A percentile compares a stretch with the other conserved stretches of the same genome.
These are phyloP conservation scores for Euwallacea fornicatus DNA, from an alignment of 1,140 invertebrate species.

Conservation along the genomic window DNA sequence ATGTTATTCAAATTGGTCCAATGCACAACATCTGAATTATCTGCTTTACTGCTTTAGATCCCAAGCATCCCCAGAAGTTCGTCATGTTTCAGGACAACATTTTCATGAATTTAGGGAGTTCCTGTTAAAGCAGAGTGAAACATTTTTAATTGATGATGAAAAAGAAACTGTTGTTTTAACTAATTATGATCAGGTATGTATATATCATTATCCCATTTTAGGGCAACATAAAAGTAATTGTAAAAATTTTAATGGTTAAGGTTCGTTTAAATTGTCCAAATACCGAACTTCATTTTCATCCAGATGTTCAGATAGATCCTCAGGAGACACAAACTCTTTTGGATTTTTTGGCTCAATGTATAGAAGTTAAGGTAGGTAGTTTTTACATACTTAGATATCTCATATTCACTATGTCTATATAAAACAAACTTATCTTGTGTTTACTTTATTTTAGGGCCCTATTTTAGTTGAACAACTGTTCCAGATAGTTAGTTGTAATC, in stretches of 20 bases:
- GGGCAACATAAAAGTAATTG: constrained; percentile 40
- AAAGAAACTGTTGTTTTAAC: constrained; percentile 71
- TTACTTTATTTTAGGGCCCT: constrained; percentile 56
- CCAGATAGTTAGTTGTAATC: constrained; percentile 74
- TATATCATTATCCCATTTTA: too few species aligned
- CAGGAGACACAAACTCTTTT: constrained; percentile 74
- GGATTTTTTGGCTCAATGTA: constrained; percentile 76
- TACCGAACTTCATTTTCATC: constrained; percentile 58
- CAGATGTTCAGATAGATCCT: constrained; percentile 78
- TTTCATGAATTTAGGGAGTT: constrained; percentile 94
- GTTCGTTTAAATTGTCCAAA: constrained; percentile 47
- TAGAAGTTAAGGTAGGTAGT: constrained; percentile 64
- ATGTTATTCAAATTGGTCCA: too few species aligned
- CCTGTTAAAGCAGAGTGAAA: constrained; percentile 79
- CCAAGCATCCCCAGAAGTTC: constrained; percentile 91
- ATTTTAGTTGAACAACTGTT: constrained; percentile 85
- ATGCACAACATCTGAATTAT: too few species aligned
- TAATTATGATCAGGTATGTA: constrained; percentile 54
- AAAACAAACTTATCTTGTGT: too few species aligned
- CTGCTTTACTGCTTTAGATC: constrained; percentile 58
- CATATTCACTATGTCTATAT: background rate
- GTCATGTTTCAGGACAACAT: constrained; percentile 92
- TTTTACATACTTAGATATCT: background rate
- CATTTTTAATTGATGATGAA: constrained; percentile 88
- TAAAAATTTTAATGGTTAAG: constrained; percentile 5